A percentile compares a stretch with the other conserved stretches of the same genome.
These are phyloP conservation scores for Caenorhabditis sp. DNA, from an alignment of 2,888 invertebrate genomes.

Conservation along the genomic window DNA sequence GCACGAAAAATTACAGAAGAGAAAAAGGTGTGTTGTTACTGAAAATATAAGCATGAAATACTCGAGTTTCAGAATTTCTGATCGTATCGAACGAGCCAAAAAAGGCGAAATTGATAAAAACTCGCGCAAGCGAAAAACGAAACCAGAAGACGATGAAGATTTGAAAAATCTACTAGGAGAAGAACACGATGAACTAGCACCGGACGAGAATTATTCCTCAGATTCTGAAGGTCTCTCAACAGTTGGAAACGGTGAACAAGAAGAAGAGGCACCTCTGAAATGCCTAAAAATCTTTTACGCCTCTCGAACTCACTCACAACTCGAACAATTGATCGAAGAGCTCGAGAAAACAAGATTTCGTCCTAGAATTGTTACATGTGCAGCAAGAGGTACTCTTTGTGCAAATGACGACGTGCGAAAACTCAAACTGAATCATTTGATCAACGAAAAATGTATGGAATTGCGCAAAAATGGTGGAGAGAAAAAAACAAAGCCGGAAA, in stretches of 20 bases:
- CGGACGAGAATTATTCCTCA: slow-evolving; percentile 66
- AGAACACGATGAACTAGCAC: slow-evolving; percentile 44
- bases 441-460: slow-evolving; percentile 67
- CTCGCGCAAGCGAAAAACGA: slow-evolving; percentile 32
- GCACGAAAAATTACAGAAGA: neutral
- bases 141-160: slow-evolving; percentile 32
- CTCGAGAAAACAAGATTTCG: slow-evolving; percentile 79
- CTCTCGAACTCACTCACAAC: slow-evolving; percentile 94
- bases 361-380: slow-evolving; percentile 63
- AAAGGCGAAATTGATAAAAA: slow-evolving; percentile 26
- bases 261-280: slow-evolving; percentile 20
- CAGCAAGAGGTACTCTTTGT: slow-evolving; percentile 79
- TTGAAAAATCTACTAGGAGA: slow-evolving; percentile 9
- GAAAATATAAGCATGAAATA: no score
- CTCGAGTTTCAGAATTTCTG: slow-evolving; percentile 15
- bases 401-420: slow-evolving; percentile 81
- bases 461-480: slow-evolving; percentile 48
- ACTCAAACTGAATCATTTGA: slow-evolving; percentile 52
- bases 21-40: no score
- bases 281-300: slow-evolving; percentile 82
- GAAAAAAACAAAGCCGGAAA: slow-evolving; percentile 3
- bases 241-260: no score
- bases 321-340: slow-evolving; percentile 93
- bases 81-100: slow-evolving; percentile 34
- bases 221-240: slow-evolving; percentile 29